Percentiles rank a stretch among this genome's conserved stretches.
phyloP scores from a whole-genome alignment of 2,888 invertebrate species.

The Hoplodrina blanda region DNA sequence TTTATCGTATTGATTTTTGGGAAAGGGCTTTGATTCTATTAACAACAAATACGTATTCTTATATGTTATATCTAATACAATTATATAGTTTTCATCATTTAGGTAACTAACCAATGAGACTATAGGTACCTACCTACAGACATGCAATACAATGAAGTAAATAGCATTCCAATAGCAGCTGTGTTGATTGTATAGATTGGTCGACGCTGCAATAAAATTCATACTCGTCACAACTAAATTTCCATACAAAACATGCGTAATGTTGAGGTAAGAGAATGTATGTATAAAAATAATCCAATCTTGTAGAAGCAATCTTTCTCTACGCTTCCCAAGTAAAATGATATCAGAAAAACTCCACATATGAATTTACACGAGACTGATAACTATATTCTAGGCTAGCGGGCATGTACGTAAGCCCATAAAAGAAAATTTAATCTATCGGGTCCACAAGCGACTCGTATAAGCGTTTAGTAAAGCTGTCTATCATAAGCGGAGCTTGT shows the following conservation, averaged over 20 bases:
- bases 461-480: conserved; percentile 55
- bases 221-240: not conserved
- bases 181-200: not conserved
- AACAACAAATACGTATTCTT: too few species aligned
- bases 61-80: too few species aligned
- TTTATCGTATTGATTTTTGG: not conserved
- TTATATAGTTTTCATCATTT: too few species aligned
- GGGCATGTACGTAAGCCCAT: conserved; percentile 31
- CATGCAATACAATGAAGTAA: not conserved
- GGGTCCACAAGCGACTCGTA: conserved; percentile 45
- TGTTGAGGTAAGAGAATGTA: not conserved
- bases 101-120: too few species aligned
- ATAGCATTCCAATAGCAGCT: not conserved
- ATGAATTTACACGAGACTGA: conserved; percentile 34
- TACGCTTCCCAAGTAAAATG: conserved; percentile 17
- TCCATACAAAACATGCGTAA: not conserved
- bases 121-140: too few species aligned
- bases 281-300: conserved; percentile 35
- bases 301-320: conserved; percentile 20
- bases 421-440: conserved; percentile 58
- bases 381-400: conserved; percentile 26
- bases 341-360: conserved; percentile 23
- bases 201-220: not conserved
- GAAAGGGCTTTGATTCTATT: too few species aligned
- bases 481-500: conserved; percentile 60